A percentile compares a stretch with the other conserved stretches of the same genome.
phyloP scores from a whole-genome alignment of 1,140 invertebrate genomes.

The Paraescarpia echinospica region DNA sequence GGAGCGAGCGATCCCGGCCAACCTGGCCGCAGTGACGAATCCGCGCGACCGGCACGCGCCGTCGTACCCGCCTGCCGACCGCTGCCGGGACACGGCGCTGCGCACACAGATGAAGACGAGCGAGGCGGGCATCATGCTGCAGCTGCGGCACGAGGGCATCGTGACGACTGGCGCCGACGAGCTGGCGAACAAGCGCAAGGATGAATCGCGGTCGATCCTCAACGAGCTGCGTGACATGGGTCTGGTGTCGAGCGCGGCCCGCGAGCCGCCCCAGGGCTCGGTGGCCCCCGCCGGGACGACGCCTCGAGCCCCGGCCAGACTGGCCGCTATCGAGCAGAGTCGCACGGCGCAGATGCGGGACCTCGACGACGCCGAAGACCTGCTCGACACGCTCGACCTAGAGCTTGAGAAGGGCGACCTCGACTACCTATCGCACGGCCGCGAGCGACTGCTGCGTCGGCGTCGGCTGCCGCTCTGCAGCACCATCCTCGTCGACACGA shows the following conservation, averaged over 20 bases:
- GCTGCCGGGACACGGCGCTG: not conserved
- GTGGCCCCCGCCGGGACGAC: not conserved
- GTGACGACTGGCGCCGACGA: not conserved
- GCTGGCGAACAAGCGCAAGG: not conserved
- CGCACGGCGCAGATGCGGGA: not conserved
- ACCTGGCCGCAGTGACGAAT: not conserved
- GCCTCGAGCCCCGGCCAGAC: too few relatives aligned
- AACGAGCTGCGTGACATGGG: not conserved
- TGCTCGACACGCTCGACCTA: not conserved
- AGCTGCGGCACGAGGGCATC: not conserved
- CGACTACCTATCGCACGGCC: not conserved
- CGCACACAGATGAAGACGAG: not conserved
- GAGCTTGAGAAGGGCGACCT: not conserved
- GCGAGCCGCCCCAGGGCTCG: not conserved
- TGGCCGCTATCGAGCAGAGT: not conserved
- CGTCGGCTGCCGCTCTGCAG: not conserved
- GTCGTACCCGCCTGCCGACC: not conserved
- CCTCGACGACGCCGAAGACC: not conserved
- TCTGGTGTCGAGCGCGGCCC: not conserved
- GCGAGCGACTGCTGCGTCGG: not conserved
- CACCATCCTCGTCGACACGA: not conserved
- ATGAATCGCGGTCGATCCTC: not conserved
- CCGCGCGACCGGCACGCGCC: not conserved
- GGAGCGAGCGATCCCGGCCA: not conserved
- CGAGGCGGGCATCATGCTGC: not conserved